These are phyloP conservation scores for Sarcoramphus papa DNA, from an alignment of 2,797 vertebrate species.

Conservation along the genomic window DNA sequence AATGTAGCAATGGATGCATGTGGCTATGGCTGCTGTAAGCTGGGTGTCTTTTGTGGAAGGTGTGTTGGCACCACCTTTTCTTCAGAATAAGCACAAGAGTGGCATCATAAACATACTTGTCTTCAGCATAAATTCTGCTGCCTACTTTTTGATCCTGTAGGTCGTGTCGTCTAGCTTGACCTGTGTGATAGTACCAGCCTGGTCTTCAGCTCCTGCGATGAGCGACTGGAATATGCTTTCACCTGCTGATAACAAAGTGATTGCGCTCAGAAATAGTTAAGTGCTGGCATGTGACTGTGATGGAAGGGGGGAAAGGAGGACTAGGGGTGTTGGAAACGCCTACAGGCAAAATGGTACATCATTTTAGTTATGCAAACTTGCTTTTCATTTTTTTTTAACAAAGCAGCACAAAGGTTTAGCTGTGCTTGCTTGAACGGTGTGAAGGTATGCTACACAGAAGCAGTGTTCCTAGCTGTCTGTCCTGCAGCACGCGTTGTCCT, in stretches of 20 bases:
- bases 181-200: neutral
- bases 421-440: neutral
- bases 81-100: neutral
- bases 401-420: neutral
- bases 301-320: neutral
- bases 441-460: neutral
- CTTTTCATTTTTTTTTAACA: neutral
- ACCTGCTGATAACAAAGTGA: neutral
- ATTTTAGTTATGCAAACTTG: neutral
- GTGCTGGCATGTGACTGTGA: neutral
- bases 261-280: neutral
- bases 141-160: neutral
- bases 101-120: neutral
- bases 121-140: neutral
- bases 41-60: neutral
- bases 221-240: neutral
- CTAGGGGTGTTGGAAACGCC: neutral
- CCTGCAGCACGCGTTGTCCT: rapidly evolving
- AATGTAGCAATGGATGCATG: rapidly evolving
- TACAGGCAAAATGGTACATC: neutral
- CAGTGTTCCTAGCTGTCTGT: neutral
- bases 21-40: neutral
- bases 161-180: neutral
- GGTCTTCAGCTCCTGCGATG: neutral
- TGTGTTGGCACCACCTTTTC: neutral